Evolutionary conservation across 2,797 vertebrate species (phyloP), one percentile per base, ranked within the genome.

Genomic region (Geotrypetes seraphini): DNA sequence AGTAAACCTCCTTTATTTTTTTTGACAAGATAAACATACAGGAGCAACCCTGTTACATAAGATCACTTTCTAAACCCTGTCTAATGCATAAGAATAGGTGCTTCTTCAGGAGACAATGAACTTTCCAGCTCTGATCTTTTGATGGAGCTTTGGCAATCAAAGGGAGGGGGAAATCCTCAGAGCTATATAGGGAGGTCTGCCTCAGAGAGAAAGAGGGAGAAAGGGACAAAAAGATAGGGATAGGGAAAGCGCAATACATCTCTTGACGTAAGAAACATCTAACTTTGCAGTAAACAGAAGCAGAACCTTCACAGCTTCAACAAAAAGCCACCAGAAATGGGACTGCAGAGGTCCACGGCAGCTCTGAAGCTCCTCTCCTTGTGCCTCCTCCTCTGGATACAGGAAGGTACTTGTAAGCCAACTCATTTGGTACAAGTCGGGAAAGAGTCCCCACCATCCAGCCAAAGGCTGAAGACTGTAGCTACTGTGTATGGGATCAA

Each of bases 91-190:
- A 58, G 74, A 81, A 77, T 21, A 75, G 62, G 29, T 19, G 53
- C 53, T 78, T 81, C 81, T 25, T 81, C 81, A 63, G 59, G 64
- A 60, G 63, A 70, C 69, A 74, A 60, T 71, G 72, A 78, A 66
- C 69, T 74, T 79, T 79, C 68, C 36, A 65, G 63, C 62, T 60
- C 53, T 49, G 46, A 34, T 48, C 30, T 45, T 53, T 46, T 57
- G 46, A 43, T 17, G 35, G 18, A 10, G 17, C 5, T 20, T 17
- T 45, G 57, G 75, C 77, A 67, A 50, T 71, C 70, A 69, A 71
- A 70, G 75, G 68, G 69, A 62, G 79, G 64, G 54, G 66, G 54
- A 46, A 33, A 75, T 80, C 77, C 67, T 83, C 78, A 78, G 55
- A 43, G 58, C 33, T 27, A 50, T 43, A 16, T 8, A 3, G 11